Evolutionary conservation across 2,113 vertebrate species (phyloP), one percentile per base, ranked within the genome.

Genomic region (Leucopternis melanops): DNA sequence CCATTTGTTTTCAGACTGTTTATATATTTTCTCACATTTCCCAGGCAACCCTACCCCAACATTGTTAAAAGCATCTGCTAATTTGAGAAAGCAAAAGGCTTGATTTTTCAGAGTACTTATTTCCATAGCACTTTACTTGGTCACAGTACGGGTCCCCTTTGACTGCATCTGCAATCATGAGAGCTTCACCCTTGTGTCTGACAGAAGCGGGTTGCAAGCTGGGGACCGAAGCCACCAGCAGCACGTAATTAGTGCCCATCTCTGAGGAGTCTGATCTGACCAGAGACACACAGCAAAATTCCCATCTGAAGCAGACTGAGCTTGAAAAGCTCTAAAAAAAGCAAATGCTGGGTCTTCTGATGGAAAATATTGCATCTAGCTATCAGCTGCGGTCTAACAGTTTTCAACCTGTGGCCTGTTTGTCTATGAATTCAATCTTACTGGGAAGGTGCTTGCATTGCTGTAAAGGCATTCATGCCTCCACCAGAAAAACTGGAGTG

Each of bases 11-110:
- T 77, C 9, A 1, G 29, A 29, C 38, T 52, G 8, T 81, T 91
- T 52, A 49, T 25, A 4, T n/a, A 5, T 82, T 63, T 57, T 52
- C 29, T 90, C 34, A n/a, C 10, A 22, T 73, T 83, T 54, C 54
- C 54, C 44, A 45, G 63, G 58, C 34, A 49, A 47, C 16, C 23
- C 29, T 58, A 11, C 29, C n/a, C n/a, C 91, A 95, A 29, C 29
- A 22, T 22, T 20, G 25, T 50, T 95, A 92, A 95, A 96, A 95
- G 88, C 90, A 82, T 88, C 90, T 61, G 44, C 61, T 85, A 82
- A 90, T 92, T n/a, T 67, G 84, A 86, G 92, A 79, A 67, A 79
- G 61, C 47, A 55, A n/a, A 10, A 66, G 47, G 86, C 59, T 63
- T 82, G 73, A 11, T 75, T 85, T 92, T 81, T 81, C 61, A 40